Conservation (phyloP, 2,797 vertebrate genomes). For the Apodemus agrarius region DNA sequence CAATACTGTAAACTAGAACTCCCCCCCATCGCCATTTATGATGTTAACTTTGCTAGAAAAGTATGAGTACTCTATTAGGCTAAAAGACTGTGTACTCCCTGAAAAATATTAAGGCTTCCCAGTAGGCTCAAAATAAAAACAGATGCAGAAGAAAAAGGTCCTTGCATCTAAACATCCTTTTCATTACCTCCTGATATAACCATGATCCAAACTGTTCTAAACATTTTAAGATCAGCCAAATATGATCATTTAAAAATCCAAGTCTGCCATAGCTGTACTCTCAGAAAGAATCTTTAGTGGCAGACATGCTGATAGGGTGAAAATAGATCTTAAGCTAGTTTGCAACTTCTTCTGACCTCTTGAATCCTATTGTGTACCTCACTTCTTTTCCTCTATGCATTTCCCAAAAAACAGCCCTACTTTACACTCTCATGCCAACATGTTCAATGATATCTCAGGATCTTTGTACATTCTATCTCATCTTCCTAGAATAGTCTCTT, state of each 20-base stretch:
- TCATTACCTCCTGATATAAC: neutral
- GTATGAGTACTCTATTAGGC: neutral
- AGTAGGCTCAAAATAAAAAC: constrained; percentile 10
- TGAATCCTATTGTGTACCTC: neutral
- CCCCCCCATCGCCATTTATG: neutral
- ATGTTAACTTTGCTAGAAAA: constrained; percentile 45
- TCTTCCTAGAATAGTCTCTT: constrained; percentile 39
- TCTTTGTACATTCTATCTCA: neutral
- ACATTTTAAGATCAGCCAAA: neutral
- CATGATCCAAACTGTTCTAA: neutral
- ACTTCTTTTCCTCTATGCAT: neutral
- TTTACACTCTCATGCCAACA: neutral
- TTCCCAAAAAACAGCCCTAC: constrained; percentile 9
- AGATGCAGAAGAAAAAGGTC: constrained; percentile 27
- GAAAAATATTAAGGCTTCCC: constrained; percentile 29
- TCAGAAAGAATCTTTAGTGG: neutral
- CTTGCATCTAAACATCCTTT: constrained; percentile 36
- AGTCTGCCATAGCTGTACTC: neutral
- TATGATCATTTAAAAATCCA: constrained; percentile 3
- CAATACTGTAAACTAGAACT: neutral
- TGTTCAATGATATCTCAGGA: neutral
- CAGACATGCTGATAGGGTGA: neutral
- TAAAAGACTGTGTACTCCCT: constrained; percentile 24
- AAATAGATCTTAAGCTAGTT: constrained; percentile 40
- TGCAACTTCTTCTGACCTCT: constrained; percentile 1